Percentiles rank a stretch among this genome's conserved stretches.
Evolutionary conservation across 2,113 vertebrate species (phyloP).

Genomic region (Phylloscopus trochiloides): DNA sequence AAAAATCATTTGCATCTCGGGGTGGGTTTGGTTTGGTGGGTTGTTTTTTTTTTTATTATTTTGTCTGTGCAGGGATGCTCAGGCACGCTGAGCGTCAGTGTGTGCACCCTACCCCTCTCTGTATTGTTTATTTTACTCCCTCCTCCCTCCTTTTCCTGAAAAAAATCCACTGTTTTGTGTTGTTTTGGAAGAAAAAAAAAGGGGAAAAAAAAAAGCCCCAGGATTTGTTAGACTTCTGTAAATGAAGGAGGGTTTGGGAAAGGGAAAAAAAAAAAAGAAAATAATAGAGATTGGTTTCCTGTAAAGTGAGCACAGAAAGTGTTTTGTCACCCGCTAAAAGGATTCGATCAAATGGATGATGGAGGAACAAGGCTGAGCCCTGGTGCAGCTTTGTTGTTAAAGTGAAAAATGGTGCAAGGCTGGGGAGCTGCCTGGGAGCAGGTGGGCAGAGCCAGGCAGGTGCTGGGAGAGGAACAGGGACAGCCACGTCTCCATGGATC

Average conservation of each 20-base stretch:
- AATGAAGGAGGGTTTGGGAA: not conserved
- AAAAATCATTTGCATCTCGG: constrained; percentile 89
- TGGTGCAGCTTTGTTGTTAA: not conserved
- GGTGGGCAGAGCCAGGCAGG: not conserved
- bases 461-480: not conserved
- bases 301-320: constrained; percentile 13
- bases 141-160: not conserved
- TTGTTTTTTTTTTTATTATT: not conserved
- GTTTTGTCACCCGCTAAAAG: constrained; percentile 47
- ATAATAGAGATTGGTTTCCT: not conserved
- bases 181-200: rapidly evolving
- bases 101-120: not conserved
- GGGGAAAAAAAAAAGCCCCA: not conserved
- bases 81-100: constrained; percentile 9
- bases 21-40: not conserved
- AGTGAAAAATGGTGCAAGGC: not conserved
- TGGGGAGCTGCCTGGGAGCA: not conserved
- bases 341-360: not conserved
- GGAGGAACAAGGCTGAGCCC: not conserved
- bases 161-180: not conserved
- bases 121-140: not conserved
- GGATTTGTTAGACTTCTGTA: not conserved
- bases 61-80: not conserved
- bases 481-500: not conserved
- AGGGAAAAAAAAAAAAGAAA: not conserved